Base-by-base conservation (phyloP, 2,888 invertebrate species). In the Scaptomyza tumidula region DNA sequence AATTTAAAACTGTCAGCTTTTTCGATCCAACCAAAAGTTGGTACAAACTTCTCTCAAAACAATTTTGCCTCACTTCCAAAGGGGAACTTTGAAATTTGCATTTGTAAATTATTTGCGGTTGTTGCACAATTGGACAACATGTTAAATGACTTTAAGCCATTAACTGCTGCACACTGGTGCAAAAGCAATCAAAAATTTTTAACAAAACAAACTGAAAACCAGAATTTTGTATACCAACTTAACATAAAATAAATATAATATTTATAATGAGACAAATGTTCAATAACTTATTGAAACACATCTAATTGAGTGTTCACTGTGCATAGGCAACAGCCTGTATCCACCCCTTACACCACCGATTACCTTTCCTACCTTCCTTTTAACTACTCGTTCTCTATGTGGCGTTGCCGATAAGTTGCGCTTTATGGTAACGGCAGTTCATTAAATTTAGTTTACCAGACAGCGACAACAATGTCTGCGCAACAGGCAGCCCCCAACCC, bases 401-500 rank as follows among this genome's bases (percentile, higher is more conserved):
- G 54, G 64, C 61, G 66, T 79, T 65, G 71, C 59, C 84, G 82
- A 83, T 88, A 88, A 82, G 77, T 83, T 84, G 74, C 78, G 69
- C 84, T 88, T 88, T 85, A 88, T 88, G 86, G 72, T 71, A 83
- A 78, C 81, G 78, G 75, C 78, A 86, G 88, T 86, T 85, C 86
- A 88, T 85, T 88, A 85, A 86, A 84, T 88, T 86, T 75, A 83
- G 82, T 83, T 85, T 65, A 70, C 80, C 88, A 86, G 84, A 88
- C 88, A 81, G 73, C 83, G 71, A 74, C 86, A 84, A 83, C 87
- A 83, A 80, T 75, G 86, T 85, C 83, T 81, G 76, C 66, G 63
- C 75, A 73, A 65, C 72, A 70, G 49, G 43, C 53, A 50, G 33
- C 43, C 33, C 14, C 55, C n/a, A 37, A 41, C 50, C 6, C 43